A percentile compares a stretch with the other conserved stretches of the same genome.
These are phyloP conservation scores for Chrysemys picta DNA, from an alignment of 2,113 vertebrate species.

Conservation along the genomic window DNA sequence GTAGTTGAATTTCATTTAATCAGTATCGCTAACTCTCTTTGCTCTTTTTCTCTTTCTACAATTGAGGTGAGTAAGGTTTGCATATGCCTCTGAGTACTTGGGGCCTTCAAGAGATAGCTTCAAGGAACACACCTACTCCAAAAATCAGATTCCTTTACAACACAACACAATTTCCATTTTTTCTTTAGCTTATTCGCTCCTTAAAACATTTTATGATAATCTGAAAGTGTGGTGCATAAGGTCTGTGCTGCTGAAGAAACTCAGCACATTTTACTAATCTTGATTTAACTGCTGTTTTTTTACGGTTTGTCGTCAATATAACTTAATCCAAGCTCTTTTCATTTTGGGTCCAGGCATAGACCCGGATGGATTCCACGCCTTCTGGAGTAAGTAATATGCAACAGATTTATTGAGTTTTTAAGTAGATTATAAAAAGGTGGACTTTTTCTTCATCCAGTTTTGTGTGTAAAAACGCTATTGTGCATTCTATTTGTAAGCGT, in stretches of 20 bases:
- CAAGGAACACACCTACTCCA: background rate
- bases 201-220: background rate
- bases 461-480: background rate
- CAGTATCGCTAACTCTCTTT: background rate
- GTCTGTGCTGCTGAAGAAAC: background rate
- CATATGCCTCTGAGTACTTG: background rate
- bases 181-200: background rate
- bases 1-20: background rate
- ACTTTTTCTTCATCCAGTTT: background rate
- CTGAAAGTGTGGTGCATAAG: background rate
- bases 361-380: slow-evolving; percentile 11
- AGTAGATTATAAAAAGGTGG: background rate
- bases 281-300: background rate
- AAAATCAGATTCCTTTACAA: background rate
- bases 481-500: background rate
- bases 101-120: background rate
- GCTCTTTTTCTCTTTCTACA: background rate
- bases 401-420: background rate
- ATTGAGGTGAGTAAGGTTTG: background rate
- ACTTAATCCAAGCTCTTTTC: background rate
- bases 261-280: background rate
- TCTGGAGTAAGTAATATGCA: slow-evolving; percentile 34
- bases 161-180: background rate
- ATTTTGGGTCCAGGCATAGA: slow-evolving; percentile 6
- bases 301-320: background rate